Conservation (phyloP, 2,888 invertebrate genomes). For the Polyploca ridens region DNA sequence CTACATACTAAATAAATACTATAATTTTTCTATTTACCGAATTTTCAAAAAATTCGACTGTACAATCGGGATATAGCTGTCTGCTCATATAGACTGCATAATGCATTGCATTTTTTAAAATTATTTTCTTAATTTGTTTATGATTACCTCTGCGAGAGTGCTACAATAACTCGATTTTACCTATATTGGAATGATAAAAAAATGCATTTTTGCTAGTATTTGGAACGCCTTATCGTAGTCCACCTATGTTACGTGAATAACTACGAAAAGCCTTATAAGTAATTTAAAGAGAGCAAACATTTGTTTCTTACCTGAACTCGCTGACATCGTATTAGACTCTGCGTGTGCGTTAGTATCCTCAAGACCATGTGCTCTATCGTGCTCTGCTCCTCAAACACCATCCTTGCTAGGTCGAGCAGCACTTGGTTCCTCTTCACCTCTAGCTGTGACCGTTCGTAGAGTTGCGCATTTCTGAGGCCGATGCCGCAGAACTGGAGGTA, state of each 20-base stretch:
- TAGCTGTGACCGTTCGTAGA: constrained; percentile 97
- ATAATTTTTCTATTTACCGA: neutral
- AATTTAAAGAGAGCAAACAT: neutral
- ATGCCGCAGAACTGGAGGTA: constrained; percentile 99
- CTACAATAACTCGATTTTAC: too few relatives aligned
- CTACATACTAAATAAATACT: neutral
- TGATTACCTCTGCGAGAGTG: too few relatives aligned
- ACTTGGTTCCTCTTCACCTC: constrained; percentile 98
- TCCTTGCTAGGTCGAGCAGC: constrained; percentile 95
- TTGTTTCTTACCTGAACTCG: constrained; percentile 91
- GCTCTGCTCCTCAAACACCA: constrained; percentile 98
- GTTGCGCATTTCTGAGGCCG: constrained; percentile 96
- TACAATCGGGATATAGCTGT: too few relatives aligned
- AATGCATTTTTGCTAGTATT: too few relatives aligned
- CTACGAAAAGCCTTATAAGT: too few relatives aligned
- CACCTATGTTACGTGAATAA: too few relatives aligned
- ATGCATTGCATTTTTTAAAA: too few relatives aligned
- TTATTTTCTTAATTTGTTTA: neutral
- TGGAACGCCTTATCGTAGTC: too few relatives aligned
- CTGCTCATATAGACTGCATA: too few relatives aligned
- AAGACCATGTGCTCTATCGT: constrained; percentile 98
- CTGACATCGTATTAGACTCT: constrained; percentile 97
- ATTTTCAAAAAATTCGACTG: too few relatives aligned
- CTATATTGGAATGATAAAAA: too few relatives aligned
- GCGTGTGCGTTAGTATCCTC: constrained; percentile 96